A percentile compares a stretch with the other conserved stretches of the same genome.
Conservation (phyloP, 2,797 vertebrate species). For the Muscicapa comitata region DNA sequence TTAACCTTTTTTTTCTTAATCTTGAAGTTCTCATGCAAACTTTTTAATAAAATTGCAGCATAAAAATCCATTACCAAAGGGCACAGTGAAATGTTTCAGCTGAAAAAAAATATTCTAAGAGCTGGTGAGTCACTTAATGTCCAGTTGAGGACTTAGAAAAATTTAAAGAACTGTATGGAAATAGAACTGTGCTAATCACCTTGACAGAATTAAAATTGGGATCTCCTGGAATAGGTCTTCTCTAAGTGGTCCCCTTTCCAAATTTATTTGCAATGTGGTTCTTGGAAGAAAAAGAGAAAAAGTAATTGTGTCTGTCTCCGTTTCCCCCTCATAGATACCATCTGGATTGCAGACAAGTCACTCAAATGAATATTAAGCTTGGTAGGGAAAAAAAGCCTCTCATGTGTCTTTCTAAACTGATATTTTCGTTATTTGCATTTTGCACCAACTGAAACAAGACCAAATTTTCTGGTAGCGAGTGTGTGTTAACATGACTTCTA, state of each 20-base stretch:
- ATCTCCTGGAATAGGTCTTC: background rate
- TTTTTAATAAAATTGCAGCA: background rate
- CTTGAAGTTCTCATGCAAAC: background rate
- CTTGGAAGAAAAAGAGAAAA: background rate
- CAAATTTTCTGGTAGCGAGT: background rate
- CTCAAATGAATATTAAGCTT: conserved; percentile 18
- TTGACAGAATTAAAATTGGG: background rate
- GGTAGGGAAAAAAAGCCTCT: background rate
- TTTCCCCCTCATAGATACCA: background rate
- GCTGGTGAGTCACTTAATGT: background rate
- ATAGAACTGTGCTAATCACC: background rate
- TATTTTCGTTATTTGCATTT: conserved; percentile 16
- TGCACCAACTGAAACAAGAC: conserved; percentile 7
- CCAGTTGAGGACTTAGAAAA: background rate
- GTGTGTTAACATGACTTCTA: conserved; percentile 27
- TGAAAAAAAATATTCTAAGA: background rate
- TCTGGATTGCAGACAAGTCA: conserved; percentile 3
- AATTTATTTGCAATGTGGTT: background rate
- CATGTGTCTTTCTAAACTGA: background rate
- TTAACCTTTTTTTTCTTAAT: background rate
- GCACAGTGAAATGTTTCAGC: background rate
- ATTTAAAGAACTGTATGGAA: background rate
- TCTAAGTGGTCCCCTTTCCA: background rate
- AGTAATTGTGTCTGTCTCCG: background rate
- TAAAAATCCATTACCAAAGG: conserved; percentile 24